Base-by-base conservation (phyloP, 2,888 invertebrate species). In the Tolmerus cingulatus region DNA sequence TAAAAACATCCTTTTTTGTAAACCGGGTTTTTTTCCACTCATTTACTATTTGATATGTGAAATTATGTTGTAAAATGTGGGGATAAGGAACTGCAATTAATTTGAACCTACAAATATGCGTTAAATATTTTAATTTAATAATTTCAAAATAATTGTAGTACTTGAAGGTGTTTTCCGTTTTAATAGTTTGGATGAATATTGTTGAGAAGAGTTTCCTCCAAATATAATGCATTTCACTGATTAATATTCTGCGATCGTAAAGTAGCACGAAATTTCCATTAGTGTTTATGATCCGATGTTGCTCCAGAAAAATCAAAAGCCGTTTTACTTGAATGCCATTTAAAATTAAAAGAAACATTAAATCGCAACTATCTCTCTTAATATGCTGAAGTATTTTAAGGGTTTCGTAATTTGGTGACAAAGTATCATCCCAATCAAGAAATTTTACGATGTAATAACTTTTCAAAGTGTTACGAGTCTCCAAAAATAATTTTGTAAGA, bases 121-220 rank as follows among this genome's bases (percentile, higher is more conserved):
- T 27, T 66, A 27, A 66, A 12, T 78, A 57, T 46, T 55, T 76
- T 30, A 46, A 14, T 30, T 30, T 87, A 87, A 14, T 9, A 7
- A 23, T 27, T 3, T 12, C 37, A 77, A 74, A 16, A 43, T 30
- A 23, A 30, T 74, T 40, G 2, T 55, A 55, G 30, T 81, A 46
- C 37, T 81, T 23, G 27, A 4, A 34, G 34, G n/a, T 34, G 14
- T 76, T 27, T 5, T 76, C n/a, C 27, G 30, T 23, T 86, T 40
- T 16, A 40, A 14, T 40, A 55, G 12, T 89, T 94, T 93, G 94
- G 16, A 97, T 92, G 89, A 97, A 97, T 8, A 97, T 91, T 0
- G 96, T 95, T 89, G 96, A 96, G 23, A 97, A 94, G 79, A 97
- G 95, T 88, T 96, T 94, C 88, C 95, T 96, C 97, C 97, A 97